These are phyloP conservation scores for Rhimphoctona megacephalus DNA, from an alignment of 2,888 invertebrate genomes.

Conservation along the genomic window DNA sequence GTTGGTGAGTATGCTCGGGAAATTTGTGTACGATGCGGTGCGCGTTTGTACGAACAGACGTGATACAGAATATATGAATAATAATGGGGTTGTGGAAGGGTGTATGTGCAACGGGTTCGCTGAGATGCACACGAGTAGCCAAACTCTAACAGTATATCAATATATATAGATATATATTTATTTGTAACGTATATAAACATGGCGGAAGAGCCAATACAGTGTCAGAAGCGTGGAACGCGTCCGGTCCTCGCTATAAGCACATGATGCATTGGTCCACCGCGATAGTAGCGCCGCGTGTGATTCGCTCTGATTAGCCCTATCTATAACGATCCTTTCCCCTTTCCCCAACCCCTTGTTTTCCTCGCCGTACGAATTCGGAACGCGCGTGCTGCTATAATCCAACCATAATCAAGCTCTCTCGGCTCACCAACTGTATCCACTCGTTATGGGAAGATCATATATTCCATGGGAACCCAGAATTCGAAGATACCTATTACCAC, in stretches of 20 bases:
- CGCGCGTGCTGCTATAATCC: conserved; percentile 73
- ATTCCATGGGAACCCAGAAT: conserved; percentile 55
- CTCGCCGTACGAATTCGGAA: neutral
- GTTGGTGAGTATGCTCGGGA: conserved; percentile 29
- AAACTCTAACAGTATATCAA: conserved; percentile 35
- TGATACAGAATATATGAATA: conserved; percentile 85
- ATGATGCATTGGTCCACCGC: conserved; percentile 79
- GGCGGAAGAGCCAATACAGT: conserved; percentile 30
- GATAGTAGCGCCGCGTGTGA: conserved; percentile 80
- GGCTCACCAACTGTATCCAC: conserved; percentile 42
- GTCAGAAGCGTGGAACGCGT: conserved; percentile 61
- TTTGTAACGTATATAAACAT: conserved; percentile 43
- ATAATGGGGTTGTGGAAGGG: conserved; percentile 79
- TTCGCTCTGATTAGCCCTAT: conserved; percentile 84
- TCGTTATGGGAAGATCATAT: conserved; percentile 60
- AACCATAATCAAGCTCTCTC: conserved; percentile 77
- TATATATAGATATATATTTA: conserved; percentile 48
- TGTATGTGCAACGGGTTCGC: conserved; percentile 47
- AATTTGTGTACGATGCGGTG: conserved; percentile 29
- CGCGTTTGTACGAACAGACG: conserved; percentile 81
- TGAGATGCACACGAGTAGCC: conserved; percentile 60
- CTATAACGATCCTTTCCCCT: conserved; percentile 80
- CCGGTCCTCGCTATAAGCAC: conserved; percentile 57
- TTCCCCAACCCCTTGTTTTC: neutral
- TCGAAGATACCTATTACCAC: conserved; percentile 60